Conservation (phyloP, 1,140 invertebrate species). For the Linepithema humile region DNA sequence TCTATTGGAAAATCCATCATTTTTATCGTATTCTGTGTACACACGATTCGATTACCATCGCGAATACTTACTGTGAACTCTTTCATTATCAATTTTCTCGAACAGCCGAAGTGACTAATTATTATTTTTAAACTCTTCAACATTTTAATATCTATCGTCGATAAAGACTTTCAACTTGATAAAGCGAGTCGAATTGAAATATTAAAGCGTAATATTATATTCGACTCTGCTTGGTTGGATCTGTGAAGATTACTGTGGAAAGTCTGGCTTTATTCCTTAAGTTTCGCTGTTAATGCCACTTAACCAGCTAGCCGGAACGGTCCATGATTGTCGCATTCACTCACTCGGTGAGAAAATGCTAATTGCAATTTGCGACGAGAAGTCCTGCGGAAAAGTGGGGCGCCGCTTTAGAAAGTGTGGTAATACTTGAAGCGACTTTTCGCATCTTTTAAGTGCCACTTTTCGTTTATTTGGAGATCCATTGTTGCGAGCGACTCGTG, state of each 20-base stretch:
- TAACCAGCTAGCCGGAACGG: slow-evolving; percentile 35
- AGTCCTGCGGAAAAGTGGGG: slow-evolving; percentile 26
- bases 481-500: neutral
- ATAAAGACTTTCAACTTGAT: neutral
- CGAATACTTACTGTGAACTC: neutral
- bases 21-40: neutral
- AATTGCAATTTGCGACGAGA: slow-evolving; percentile 39
- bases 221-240: no score
- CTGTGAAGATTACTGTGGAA: slow-evolving; percentile 20
- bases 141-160: neutral
- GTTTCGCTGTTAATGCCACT: slow-evolving; percentile 39
- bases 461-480: neutral
- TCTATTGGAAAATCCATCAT: neutral
- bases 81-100: slow-evolving; percentile 27
- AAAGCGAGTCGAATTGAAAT: neutral
- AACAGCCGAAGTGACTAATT: neutral
- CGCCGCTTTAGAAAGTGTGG: slow-evolving; percentile 30
- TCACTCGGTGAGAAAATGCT: slow-evolving; percentile 50
- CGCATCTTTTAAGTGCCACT: neutral
- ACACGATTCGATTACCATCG: slow-evolving; percentile 9
- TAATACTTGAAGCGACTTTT: slow-evolving; percentile 13
- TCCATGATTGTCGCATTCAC: slow-evolving; percentile 44
- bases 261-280: slow-evolving; percentile 4
- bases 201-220: neutral
- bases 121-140: slow-evolving; percentile 2